Evolutionary conservation across 2,113 vertebrate genomes (phyloP), one percentile per base, ranked within the genome.

Genomic region (Uropsilus gracilis): DNA sequence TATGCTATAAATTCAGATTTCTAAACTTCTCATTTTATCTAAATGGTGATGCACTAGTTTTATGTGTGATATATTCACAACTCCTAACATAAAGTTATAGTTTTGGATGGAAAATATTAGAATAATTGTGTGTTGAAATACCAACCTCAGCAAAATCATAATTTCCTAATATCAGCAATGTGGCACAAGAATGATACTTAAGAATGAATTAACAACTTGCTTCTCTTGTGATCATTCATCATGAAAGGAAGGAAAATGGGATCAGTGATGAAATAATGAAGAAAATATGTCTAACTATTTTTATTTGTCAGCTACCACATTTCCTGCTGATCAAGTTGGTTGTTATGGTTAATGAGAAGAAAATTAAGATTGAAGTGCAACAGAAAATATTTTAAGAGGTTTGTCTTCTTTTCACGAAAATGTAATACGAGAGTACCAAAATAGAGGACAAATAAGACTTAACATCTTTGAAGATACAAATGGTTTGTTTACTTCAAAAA

Each of bases 81-180:
- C 59, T 84, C 18, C 32, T 71, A 57, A 39, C 72, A 57, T 88
- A 22, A 88, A 44, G 61, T 92, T 68, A 46, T 66, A 32, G 32
- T 95, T 80, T 57, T 39, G 66, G 26, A 48, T 80, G 37, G 68
- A 82, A 92, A 86, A 46, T 16, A 61, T 78, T 77, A 55, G 42
- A 66, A 46, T 80, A 55, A 96, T 66, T 34, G 63, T 64, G 72
- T 97, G 84, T 91, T 92, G 78, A 96, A 97, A 94, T 92, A 89
- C 37, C 68, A 90, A 73, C 39, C 96, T 90, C 39, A 96, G 48
- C 32, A 89, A 90, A 82, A 73, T 82, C 3, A 63, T 3, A 83
- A 87, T 96, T 94, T 82, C 95, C 93, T 90, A 95, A 66, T 78
- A 89, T 87, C 75, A 95, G 48, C 64, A 95, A 83, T 78, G 72